Base-by-base conservation (phyloP, 2,888 invertebrate species). In the Euplagia quadripunctaria region DNA sequence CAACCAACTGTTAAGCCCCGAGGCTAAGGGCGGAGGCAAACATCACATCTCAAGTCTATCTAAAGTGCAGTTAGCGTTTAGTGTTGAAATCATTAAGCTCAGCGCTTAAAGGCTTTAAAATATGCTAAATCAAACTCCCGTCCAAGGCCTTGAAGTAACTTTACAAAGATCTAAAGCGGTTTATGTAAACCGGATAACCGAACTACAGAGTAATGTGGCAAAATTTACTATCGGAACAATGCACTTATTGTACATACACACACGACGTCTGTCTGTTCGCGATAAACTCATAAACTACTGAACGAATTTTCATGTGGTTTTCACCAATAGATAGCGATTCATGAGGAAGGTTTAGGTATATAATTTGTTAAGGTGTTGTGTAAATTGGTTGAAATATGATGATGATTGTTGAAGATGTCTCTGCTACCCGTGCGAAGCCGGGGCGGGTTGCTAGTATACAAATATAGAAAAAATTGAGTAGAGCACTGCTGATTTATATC, bases 41-140 rank as follows among this genome's bases (percentile, higher is more conserved):
- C 11, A 65, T 65, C 43, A 31, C 46, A 46, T 71, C 42, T 66
- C 49, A 49, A 58, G 31, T 58, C 46, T 58, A 58, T 58, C 71
- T 66, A 65, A 17, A 71, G 51, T 58, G 41, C 61, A 67, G 61
- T 51, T 71, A 7, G 9, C 9, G n/a, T 52, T 20, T 20, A 68
- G 52, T 61, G 66, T 71, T 71, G 61, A 66, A 70, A 70, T 42
- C 14, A 52, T 42, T 52, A 51, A 12, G 8, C 41, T 42, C 17
- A 17, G 12, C 6, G 14, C 14, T 6, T 14, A 31, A 5, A 6
- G 14, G 14, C 31, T 61, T 61, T 31, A 14, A 31, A 61, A 61
- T 7, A 61, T 20, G 61, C 31, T 31, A 14, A 20, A 14, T 0
- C 6, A 14, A 61, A 61, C 61, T 31, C 6, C 31, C 31, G 14